These are phyloP conservation scores for Oligia fasciuncula DNA, from an alignment of 2,888 invertebrate genomes.

Conservation along the genomic window DNA sequence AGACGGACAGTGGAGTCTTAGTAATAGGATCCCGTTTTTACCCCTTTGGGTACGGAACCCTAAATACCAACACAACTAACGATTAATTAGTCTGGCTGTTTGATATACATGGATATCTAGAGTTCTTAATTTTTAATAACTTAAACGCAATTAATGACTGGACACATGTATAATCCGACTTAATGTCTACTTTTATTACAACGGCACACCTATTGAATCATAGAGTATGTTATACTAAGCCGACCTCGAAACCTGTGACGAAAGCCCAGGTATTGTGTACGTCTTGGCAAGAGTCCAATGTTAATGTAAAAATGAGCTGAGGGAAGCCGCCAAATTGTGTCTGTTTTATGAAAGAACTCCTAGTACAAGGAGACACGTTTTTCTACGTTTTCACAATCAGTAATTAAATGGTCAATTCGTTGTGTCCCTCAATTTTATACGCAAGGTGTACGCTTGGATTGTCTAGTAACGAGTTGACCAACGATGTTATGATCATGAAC, in stretches of 20 bases:
- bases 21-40: too few species aligned
- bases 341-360: constrained; percentile 56
- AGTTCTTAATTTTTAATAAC: background rate
- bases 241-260: constrained; percentile 79
- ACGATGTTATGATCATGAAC: constrained; percentile 24
- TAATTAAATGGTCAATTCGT: constrained; percentile 53
- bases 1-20: too few species aligned
- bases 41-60: too few species aligned
- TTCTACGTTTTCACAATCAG: constrained; percentile 41
- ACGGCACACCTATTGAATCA: constrained; percentile 42
- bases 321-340: constrained; percentile 70
- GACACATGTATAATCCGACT: constrained; percentile 4
- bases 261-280: constrained; percentile 76
- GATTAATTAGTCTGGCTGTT: background rate
- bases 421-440: constrained; percentile 52
- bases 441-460: constrained; percentile 37
- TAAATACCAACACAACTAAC: background rate
- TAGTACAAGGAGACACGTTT: constrained; percentile 46
- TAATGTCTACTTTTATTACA: constrained; percentile 22
- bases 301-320: constrained; percentile 74
- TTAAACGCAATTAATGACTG: too few species aligned
- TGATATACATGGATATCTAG: background rate
- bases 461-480: constrained; percentile 24
- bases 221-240: constrained; percentile 54
- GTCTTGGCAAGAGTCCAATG: constrained; percentile 81